Percentiles rank a stretch among this genome's conserved stretches.
Evolutionary conservation across 2,797 vertebrate species (phyloP).

Genomic region (Dermochelys coriacea): DNA sequence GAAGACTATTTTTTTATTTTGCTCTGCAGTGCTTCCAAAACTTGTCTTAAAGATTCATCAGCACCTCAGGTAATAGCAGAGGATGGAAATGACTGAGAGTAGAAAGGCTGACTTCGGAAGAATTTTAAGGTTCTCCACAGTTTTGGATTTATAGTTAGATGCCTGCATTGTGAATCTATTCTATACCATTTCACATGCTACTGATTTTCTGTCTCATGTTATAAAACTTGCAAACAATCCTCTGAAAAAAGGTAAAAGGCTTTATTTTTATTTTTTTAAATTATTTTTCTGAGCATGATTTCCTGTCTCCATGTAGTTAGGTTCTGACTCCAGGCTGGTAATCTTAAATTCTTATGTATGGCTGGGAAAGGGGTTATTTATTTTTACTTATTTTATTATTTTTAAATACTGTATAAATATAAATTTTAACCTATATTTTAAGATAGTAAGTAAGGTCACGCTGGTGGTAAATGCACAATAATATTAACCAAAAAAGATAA

Average conservation of each 20-base stretch:
- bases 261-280: background rate
- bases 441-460: background rate
- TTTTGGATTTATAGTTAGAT: slow-evolving; percentile 11
- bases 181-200: background rate
- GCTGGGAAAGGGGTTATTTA: background rate
- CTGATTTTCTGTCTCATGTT: slow-evolving; percentile 1
- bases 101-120: background rate
- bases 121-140: background rate
- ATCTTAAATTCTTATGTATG: background rate
- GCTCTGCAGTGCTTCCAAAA: background rate
- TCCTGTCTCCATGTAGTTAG: background rate
- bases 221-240: slow-evolving; percentile 15
- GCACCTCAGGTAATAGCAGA: background rate
- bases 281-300: background rate
- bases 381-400: background rate
- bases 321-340: background rate
- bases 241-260: background rate
- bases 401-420: background rate
- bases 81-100: background rate
- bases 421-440: background rate
- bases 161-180: background rate
- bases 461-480: background rate
- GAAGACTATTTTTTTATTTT: background rate
- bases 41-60: background rate
- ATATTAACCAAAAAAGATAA: background rate